Percentiles rank a stretch among this genome's conserved stretches.
These are phyloP conservation scores for Latrodectus geometricus DNA, from an alignment of 1,140 invertebrate species.

Conservation along the genomic window DNA sequence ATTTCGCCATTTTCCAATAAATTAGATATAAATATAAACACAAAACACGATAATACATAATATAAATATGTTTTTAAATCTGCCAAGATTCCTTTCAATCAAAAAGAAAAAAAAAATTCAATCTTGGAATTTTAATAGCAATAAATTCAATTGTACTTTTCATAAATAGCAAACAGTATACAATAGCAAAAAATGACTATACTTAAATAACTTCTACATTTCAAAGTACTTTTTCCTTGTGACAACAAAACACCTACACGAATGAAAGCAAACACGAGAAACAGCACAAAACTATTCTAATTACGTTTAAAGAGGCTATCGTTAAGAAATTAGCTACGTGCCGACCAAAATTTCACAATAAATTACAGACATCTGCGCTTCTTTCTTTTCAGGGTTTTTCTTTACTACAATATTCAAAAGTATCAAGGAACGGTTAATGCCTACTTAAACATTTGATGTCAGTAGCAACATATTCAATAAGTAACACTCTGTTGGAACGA, in stretches of 20 bases:
- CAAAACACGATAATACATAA: constrained; percentile 54
- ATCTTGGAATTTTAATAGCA: constrained; percentile 41
- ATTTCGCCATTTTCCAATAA: constrained; percentile 33
- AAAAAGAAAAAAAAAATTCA: constrained; percentile 18
- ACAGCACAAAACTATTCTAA: constrained; percentile 58
- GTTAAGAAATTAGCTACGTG: constrained; percentile 41
- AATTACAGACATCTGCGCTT: constrained; percentile 18
- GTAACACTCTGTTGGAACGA: constrained; percentile 46
- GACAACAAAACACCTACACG: constrained; percentile 60
- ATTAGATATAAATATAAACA: constrained; percentile 58
- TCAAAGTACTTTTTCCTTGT: constrained; percentile 41
- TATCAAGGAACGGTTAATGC: constrained; percentile 26
- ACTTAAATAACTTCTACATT: constrained; percentile 48
- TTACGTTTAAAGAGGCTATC: constrained; percentile 55
- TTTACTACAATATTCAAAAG: constrained; percentile 36
- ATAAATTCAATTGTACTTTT: constrained; percentile 39
- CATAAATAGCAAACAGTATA: constrained; percentile 59
- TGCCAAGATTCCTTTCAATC: neutral
- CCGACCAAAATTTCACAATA: constrained; percentile 53
- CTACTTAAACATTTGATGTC: constrained; percentile 20
- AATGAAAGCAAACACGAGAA: constrained; percentile 59
- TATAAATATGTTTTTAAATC: constrained; percentile 46
- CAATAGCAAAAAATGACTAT: constrained; percentile 50
- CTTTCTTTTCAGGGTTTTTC: neutral
- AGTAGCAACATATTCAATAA: constrained; percentile 57